phyloP scores from a whole-genome alignment of 1,140 invertebrate species.

The Drosophila sp. region DNA sequence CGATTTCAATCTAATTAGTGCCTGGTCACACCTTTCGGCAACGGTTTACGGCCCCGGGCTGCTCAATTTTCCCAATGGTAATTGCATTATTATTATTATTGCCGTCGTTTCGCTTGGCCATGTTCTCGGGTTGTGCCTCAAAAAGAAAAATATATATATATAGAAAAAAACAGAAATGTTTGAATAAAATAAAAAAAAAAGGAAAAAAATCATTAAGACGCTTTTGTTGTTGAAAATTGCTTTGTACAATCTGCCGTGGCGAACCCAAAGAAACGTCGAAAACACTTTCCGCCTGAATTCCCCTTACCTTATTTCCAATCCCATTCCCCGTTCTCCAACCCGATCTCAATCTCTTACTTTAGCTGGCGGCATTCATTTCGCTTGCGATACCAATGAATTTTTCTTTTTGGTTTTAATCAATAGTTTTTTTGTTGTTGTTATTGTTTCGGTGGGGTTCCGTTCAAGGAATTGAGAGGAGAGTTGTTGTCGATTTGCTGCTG shows the following conservation, averaged over 20 bases:
- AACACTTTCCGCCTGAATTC: constrained; percentile 16
- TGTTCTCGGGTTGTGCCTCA: constrained; percentile 26
- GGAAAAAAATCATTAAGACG: constrained; percentile 41
- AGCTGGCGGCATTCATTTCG: constrained; percentile 38
- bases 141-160: not conserved
- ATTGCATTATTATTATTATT: constrained; percentile 50
- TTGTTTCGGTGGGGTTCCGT: constrained; percentile 31
- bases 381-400: not conserved
- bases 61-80: constrained; percentile 38
- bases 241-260: constrained; percentile 28
- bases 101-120: constrained; percentile 10
- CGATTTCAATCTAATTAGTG: constrained; percentile 55
- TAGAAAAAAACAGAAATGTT: too few species aligned
- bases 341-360: constrained; percentile 6
- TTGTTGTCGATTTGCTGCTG: constrained; percentile 42
- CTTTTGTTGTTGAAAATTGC: constrained; percentile 44
- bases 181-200: not conserved
- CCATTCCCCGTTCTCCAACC: not conserved
- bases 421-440: constrained; percentile 33
- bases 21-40: constrained; percentile 49
- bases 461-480: constrained; percentile 45
- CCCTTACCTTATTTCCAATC: not conserved
- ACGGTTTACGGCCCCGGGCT: constrained; percentile 19
- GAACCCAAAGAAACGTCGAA: not conserved
- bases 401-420: constrained; percentile 44